Percentiles rank a stretch among this genome's conserved stretches.
These are phyloP conservation scores for Sander lucioperca DNA, from an alignment of 2,113 vertebrate genomes.

Conservation along the genomic window DNA sequence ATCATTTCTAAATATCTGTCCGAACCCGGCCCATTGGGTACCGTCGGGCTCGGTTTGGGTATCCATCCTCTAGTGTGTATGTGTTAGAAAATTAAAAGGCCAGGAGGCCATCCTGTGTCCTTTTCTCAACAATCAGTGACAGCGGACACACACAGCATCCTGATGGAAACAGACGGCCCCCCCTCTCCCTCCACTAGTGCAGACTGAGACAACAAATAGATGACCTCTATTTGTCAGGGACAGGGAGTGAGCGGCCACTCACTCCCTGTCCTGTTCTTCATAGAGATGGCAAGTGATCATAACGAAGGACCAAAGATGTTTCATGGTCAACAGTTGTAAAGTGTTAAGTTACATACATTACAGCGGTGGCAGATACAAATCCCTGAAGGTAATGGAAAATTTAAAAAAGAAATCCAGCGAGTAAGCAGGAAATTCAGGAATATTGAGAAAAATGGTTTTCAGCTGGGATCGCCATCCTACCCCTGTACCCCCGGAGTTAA, in stretches of 20 bases:
- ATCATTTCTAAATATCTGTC: too few species aligned
- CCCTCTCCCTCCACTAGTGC: neutral
- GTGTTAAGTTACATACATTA: neutral
- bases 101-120: neutral
- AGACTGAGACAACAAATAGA: slow-evolving; percentile 37
- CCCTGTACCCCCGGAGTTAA: slow-evolving; percentile 39
- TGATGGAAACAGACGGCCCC: slow-evolving; percentile 22
- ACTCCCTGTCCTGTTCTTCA: neutral
- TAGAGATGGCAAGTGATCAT: neutral
- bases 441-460: neutral
- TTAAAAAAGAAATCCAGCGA: neutral
- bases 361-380: neutral
- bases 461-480: slow-evolving; percentile 38
- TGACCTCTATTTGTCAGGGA: too few species aligned
- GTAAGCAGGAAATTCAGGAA: neutral
- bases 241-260: neutral
- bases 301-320: neutral
- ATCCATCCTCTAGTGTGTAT: neutral
- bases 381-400: neutral
- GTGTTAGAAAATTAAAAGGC: slow-evolving; percentile 1
- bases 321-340: neutral
- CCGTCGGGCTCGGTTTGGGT: too few species aligned
- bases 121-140: slow-evolving; percentile 12
- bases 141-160: slow-evolving; percentile 26
- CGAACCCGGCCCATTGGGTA: too few species aligned